Evolutionary conservation across 2,113 vertebrate genomes (phyloP), one percentile per base, ranked within the genome.

Genomic region (Mionectes macconnelli): DNA sequence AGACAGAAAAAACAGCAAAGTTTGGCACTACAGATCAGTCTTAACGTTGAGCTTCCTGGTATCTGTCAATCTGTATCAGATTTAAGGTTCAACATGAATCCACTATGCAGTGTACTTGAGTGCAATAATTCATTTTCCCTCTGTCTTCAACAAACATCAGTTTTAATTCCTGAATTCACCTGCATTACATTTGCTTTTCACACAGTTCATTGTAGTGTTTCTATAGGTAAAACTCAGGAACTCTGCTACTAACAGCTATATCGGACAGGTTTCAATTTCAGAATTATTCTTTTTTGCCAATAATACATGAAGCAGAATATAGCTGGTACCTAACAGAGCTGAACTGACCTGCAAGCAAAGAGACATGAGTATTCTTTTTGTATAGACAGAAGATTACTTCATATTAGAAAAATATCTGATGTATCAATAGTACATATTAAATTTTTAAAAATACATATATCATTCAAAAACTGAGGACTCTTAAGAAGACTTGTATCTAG

Each of bases 201-300:
- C n/a, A 39, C 31, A 44, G 62, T 35, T 67, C 42, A 14, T 14
- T 42, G 59, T 4, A 47, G 72, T 8, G 7, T 30, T 86, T 76
- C 89, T 84, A 40, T 16, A 63, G 75, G 74, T 92, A 60, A 84
- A 83, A 94, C 47, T 53, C 20, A 42, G 50, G 23, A 93, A 50
- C 42, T 35, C 19, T 39, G 3, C 66, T 52, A 10, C 70, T 39
- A 50, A 55, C 47, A 87, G 47, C 12, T 40, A 25, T 35, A 79
- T 59, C 12, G 39, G 39, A 77, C 39, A 47, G 79, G 19, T 28
- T 93, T 69, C 70, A 72, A 44, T 23, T 92, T 63, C 21, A 85
- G 62, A 95, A 88, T 90, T 37, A 76, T n/a, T 44, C 24, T 39
- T 92, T 92, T 44, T 49, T 83, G 57, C 83, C 91, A 95, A 25